Evolutionary conservation across 30 jellyfish, hydroid and myxozoan genomes (phyloP), one percentile per base, ranked within the genome.

Genomic region (Pelagia noctiluca): DNA sequence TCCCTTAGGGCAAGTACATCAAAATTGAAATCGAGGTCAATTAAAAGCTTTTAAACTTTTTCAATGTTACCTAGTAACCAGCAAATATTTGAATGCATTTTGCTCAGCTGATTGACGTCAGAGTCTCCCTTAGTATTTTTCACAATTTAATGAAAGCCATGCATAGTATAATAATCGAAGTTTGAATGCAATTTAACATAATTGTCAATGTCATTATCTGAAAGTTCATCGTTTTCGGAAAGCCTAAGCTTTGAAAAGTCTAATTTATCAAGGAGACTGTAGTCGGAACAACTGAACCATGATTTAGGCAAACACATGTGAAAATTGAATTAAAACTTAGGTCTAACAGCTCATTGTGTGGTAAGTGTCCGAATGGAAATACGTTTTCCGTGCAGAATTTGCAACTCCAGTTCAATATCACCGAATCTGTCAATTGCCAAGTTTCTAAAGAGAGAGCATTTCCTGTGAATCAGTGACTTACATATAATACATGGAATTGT

Each of bases 101-200:
- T 42, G 57, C 57, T 42, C 8, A 42, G 57, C 57, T 42, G 57
- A 42, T 42, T 42, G 57, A 42, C 57, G 57, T 42, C 57, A 16
- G 57, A 42, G 57, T 42, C 57, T 42, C 12, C 57, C 57, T 42
- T 8, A 5, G 57, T 42, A 16, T 42, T 42, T 42, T 42, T 42
- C 16, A 42, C 57, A 42, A 42, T 8, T 42, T 42, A 5, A 42
- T 42, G 57, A 42, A 42, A 42, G 57, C 57, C 57, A 16, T 42
- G 57, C 57, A 16, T 42, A 16, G 57, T 42, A 16, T 42, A 42
- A 42, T 42, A 42, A 42, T 42, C 57, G 57, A 42, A 42, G 57
- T 42, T 42, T 42, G 16, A 42, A 42, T 42, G 57, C 57, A 42
- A 42, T 5, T 42, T 16, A 16, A 42, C 57, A 42, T 42, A 42